Conservation (phyloP, 2,888 invertebrate species). For the Ypsolopha sequella region DNA sequence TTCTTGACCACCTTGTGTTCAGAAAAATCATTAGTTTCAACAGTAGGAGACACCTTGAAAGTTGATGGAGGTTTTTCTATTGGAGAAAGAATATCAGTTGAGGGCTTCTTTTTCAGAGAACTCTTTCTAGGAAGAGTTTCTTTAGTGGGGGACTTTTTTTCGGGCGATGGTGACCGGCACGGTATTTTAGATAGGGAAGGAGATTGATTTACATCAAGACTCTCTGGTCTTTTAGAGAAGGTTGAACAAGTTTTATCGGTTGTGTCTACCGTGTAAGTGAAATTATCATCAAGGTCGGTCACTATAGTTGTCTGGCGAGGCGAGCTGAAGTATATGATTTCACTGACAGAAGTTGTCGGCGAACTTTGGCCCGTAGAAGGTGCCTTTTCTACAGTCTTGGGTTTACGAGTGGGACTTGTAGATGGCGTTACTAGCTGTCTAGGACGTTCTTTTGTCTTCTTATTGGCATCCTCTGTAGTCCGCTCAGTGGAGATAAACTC, state of each 20-base stretch:
- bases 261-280: constrained; percentile 21
- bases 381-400: constrained; percentile 35
- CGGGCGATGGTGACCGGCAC: constrained; percentile 49
- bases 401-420: constrained; percentile 58
- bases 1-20: constrained; percentile 35
- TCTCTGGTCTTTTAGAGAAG: constrained; percentile 22
- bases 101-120: constrained; percentile 57
- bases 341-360: constrained; percentile 69
- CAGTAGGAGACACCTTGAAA: constrained; percentile 46
- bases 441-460: constrained; percentile 33
- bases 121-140: constrained; percentile 55
- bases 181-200: constrained; percentile 54
- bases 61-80: constrained; percentile 52
- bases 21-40: constrained; percentile 27
- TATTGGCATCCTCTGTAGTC: constrained; percentile 35
- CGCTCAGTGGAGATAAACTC: constrained; percentile 43
- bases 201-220: constrained; percentile 24
- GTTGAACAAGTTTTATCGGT: constrained; percentile 16
- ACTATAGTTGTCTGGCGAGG: constrained; percentile 33
- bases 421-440: constrained; percentile 60
- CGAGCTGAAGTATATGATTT: constrained; percentile 58
- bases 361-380: constrained; percentile 61
- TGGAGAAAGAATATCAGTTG: constrained; percentile 31
- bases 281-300: constrained; percentile 47
- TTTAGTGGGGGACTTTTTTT: constrained; percentile 36